Base-by-base conservation (phyloP, 2,113 vertebrate genomes). In the Ifrita kowaldi region DNA sequence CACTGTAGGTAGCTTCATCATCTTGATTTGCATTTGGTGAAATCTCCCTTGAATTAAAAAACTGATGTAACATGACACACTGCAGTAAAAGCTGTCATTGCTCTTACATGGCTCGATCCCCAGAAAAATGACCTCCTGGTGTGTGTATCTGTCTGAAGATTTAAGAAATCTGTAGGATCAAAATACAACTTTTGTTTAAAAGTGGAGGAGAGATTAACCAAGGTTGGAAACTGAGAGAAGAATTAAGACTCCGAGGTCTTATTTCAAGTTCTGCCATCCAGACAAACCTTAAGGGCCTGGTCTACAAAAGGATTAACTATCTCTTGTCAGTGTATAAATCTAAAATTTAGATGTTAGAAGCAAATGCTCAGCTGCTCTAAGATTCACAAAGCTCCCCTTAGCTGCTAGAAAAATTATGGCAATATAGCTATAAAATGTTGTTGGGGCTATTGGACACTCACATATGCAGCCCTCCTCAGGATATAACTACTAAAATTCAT, bases 101-200 rank as follows among this genome's bases (percentile, higher is more conserved):
- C 65, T 62, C 69, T 76, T 90, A 79, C 35, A 42, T 49, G 44
- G 76, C 37, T 83, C 32, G 62, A 71, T 89, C 53, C 44, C 22
- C 32, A 59, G 71, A 67, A 90, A 83, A 84, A 88, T 73, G 37
- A 91, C 64, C 44, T 92, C 70, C 78, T 83, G 37, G 70, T 74
- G 28, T 52, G 18, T 67, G 7, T 39, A 74, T 81, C 63, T 70
- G 59, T 77, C 50, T 89, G 46, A 80, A 87, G 10, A 57, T 52
- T 93, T 75, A 62, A 83, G 35, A 90, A 89, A 73, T 82, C 46
- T 69, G n/a, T 32, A 76, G 69, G 26, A 84, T 57, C 76, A 93
- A 92, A 94, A 59, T 56, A 21, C 35, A 96, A 57, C 27, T 60
- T 94, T 82, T 89, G 41, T 80, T 93, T 93, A 63, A 86, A 93